Conservation (phyloP, 2,797 vertebrate genomes). For the Falco novaeseelandiae region DNA sequence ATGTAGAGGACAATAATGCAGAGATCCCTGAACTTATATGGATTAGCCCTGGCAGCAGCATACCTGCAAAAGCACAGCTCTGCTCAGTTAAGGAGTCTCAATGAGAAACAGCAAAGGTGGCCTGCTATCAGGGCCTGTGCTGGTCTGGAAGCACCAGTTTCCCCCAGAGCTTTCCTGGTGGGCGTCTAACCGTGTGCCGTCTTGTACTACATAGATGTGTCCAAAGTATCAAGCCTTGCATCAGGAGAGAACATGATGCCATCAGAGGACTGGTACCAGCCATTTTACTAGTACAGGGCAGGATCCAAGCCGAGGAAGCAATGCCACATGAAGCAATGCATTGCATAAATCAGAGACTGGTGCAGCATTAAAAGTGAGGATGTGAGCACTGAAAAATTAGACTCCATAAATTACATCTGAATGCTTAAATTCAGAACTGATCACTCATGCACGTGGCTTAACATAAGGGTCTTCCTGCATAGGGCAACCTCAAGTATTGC, state of each 20-base stretch:
- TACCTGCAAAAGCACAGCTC: background rate
- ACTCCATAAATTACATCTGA: background rate
- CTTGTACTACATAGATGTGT: background rate
- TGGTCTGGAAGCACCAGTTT: background rate
- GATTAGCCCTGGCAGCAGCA: background rate
- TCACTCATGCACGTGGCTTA: background rate
- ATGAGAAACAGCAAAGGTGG: background rate
- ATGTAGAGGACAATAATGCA: background rate
- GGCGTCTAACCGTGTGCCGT: background rate
- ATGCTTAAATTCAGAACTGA: background rate
- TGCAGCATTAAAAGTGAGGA: background rate
- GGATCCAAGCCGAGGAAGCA: background rate
- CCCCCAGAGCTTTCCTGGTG: background rate
- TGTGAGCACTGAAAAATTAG: background rate
- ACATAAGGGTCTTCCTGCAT: background rate
- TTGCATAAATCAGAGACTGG: background rate
- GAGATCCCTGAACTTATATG: background rate
- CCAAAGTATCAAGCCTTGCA: background rate
- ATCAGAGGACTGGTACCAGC: background rate
- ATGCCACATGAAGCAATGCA: background rate
- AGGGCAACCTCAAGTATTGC: background rate
- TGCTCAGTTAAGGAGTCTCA: background rate
- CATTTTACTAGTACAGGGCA: background rate
- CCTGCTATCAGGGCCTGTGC: background rate
- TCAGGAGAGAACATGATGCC: background rate